phyloP scores from a whole-genome alignment of 1,140 invertebrate genomes.

The Drosophila santomea region DNA sequence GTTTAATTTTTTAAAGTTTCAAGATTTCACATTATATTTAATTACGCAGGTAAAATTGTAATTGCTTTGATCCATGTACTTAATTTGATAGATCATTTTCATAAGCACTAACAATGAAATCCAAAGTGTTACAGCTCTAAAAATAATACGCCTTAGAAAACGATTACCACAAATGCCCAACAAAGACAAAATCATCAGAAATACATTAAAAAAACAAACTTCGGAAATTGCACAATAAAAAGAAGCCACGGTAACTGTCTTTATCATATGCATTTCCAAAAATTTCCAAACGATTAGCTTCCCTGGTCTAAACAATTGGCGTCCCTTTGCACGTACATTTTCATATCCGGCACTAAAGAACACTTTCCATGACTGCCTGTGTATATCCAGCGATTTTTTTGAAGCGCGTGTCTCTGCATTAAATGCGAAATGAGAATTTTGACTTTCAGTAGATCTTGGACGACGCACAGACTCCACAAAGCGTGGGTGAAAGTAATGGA shows the following conservation, averaged over 20 bases:
- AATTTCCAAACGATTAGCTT: constrained; percentile 89
- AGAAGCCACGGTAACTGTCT: constrained; percentile 92
- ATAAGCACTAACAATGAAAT: constrained; percentile 92
- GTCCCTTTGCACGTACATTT: constrained; percentile 18
- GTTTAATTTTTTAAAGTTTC: not conserved
- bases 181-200: constrained; percentile 90
- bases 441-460: constrained; percentile 17
- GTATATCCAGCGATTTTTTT: not conserved
- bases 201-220: constrained; percentile 86
- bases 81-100: constrained; percentile 98
- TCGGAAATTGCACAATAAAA: constrained; percentile 85
- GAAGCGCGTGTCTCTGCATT: not conserved
- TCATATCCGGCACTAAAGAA: constrained; percentile 23
- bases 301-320: constrained; percentile 49
- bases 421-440: not conserved
- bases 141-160: constrained; percentile 89
- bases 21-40: not conserved
- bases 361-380: constrained; percentile 39
- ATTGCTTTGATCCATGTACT: constrained; percentile 91
- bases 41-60: constrained; percentile 63
- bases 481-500: constrained; percentile 96
- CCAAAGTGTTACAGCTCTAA: constrained; percentile 91
- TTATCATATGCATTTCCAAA: constrained; percentile 96
- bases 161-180: constrained; percentile 89
- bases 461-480: constrained; percentile 68